Conservation (phyloP, 1,140 invertebrate genomes). For the Zaprionus camerounensis region DNA sequence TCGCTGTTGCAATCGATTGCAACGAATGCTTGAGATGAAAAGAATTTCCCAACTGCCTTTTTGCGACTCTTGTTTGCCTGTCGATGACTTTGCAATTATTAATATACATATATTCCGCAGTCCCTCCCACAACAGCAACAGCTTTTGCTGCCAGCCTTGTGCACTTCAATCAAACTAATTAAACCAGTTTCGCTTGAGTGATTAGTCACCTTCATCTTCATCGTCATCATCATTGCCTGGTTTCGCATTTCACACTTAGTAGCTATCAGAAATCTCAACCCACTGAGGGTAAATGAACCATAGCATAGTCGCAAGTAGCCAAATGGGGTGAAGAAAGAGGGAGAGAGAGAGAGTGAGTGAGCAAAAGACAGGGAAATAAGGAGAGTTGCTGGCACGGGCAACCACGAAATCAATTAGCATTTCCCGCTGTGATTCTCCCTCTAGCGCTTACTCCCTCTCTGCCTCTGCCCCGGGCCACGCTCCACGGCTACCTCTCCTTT, state of each 20-base stretch:
- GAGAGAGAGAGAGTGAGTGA: not conserved
- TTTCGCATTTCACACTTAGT: not conserved
- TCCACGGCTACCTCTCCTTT: not conserved
- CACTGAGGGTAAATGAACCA: not conserved
- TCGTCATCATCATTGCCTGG: not conserved
- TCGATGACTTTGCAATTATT: constrained; percentile 1
- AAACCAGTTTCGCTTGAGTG: not conserved
- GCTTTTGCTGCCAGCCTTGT: not conserved
- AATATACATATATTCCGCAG: not conserved
- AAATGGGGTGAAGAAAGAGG: not conserved
- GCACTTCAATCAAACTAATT: not conserved
- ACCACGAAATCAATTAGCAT: constrained; percentile 4
- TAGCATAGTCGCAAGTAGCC: not conserved
- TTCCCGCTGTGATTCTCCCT: not conserved
- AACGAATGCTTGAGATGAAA: not conserved
- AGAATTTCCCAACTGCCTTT: not conserved
- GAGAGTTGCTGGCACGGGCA: not conserved
- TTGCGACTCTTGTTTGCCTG: not conserved
- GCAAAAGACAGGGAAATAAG: not conserved
- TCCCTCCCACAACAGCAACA: not conserved
- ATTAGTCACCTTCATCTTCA: not conserved
- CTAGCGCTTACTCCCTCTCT: not conserved
- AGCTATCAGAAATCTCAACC: not conserved
- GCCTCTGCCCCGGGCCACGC: not conserved
- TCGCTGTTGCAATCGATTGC: not conserved